Evolutionary conservation across 35 echinoderm and acorn worm species (phyloP).

Genomic region (Anneissia japonica): DNA sequence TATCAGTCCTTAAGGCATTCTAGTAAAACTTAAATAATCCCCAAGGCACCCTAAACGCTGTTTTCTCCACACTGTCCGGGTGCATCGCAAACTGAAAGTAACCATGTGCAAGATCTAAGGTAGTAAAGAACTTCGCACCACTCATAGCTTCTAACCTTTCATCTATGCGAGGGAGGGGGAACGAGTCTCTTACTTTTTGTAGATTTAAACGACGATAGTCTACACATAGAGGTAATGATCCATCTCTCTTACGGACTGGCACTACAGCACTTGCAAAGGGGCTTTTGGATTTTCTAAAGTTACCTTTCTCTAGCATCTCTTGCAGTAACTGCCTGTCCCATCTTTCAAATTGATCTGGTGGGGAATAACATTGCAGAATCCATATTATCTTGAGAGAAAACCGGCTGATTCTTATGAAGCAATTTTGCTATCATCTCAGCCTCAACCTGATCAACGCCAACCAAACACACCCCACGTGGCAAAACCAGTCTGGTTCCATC

Average conservation of each 20-base stretch:
- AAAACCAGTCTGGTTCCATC: too few relatives aligned
- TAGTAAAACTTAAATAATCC: slow-evolving; percentile 23
- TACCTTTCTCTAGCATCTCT: too few relatives aligned
- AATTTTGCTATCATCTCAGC: too few relatives aligned
- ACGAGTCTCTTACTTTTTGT: not conserved
- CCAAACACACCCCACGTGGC: too few relatives aligned
- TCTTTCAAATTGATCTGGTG: too few relatives aligned
- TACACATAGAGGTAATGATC: slow-evolving; percentile 29
- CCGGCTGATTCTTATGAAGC: too few relatives aligned
- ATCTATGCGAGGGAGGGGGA: slow-evolving; percentile 36
- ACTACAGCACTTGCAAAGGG: slow-evolving; percentile 3
- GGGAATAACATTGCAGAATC: too few relatives aligned
- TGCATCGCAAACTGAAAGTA: not conserved
- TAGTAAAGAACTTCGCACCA: slow-evolving; percentile 30
- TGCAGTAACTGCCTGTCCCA: too few relatives aligned
- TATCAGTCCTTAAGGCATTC: slow-evolving; percentile 28
- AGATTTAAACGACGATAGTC: slow-evolving; percentile 45
- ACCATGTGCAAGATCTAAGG: slow-evolving; percentile 26
- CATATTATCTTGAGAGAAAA: too few relatives aligned
- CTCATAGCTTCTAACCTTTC: slow-evolving; percentile 44
- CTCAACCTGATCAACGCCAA: too few relatives aligned
- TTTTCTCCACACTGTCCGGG: not conserved
- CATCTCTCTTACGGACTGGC: slow-evolving; percentile 35
- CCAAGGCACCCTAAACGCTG: slow-evolving; percentile 18
- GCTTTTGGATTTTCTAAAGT: too few relatives aligned